Evolutionary conservation across 2,113 vertebrate species (phyloP).

Genomic region (Gymnarchus niloticus): DNA sequence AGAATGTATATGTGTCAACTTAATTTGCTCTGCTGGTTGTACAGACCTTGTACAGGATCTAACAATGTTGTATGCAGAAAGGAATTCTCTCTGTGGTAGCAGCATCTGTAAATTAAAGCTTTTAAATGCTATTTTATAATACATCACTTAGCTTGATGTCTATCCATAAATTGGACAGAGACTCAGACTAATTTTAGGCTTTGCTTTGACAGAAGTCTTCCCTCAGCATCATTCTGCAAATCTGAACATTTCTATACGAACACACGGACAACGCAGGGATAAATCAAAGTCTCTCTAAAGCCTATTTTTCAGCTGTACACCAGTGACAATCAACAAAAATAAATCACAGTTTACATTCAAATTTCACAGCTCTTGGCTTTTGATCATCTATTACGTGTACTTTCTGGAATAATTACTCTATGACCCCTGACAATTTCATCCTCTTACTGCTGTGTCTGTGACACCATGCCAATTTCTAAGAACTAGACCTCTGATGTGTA

Average conservation of each 20-base stretch:
- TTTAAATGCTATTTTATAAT: too few relatives aligned
- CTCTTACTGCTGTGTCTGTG: background rate
- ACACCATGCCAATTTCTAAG: background rate
- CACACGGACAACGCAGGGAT: background rate
- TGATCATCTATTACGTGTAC: background rate
- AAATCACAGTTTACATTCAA: constrained; percentile 7
- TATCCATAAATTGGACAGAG: background rate
- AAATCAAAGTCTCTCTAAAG: background rate
- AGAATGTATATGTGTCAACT: background rate
- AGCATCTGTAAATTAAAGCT: background rate
- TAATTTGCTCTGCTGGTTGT: background rate
- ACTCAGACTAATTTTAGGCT: background rate
- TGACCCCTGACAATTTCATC: background rate
- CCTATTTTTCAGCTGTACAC: background rate
- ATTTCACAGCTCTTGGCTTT: constrained; percentile 15
- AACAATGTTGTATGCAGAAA: background rate
- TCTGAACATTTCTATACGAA: background rate
- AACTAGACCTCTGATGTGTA: background rate
- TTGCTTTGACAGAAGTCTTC: background rate
- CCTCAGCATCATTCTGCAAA: background rate
- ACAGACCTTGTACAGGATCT: background rate
- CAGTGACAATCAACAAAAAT: constrained; percentile 13
- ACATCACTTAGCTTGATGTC: background rate
- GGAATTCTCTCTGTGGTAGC: background rate
- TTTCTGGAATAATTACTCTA: background rate